Percentiles rank a stretch among this genome's conserved stretches.
These are phyloP conservation scores for Sebastes oblongus DNA, from an alignment of 2,797 vertebrate genomes.

Conservation along the genomic window DNA sequence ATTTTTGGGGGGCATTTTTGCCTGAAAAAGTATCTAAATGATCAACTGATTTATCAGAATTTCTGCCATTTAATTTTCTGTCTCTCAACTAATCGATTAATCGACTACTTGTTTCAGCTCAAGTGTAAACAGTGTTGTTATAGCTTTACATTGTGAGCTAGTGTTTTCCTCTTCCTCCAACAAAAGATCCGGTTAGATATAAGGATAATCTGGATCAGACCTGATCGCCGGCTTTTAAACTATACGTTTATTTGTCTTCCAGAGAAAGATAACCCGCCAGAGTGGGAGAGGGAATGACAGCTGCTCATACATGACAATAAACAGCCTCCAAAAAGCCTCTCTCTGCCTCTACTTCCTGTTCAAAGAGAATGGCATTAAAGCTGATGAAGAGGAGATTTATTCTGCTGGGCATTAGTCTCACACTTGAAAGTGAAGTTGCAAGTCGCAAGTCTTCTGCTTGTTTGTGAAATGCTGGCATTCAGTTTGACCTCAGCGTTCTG, in stretches of 20 bases:
- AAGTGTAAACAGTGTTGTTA: not conserved
- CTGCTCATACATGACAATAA: constrained; percentile 65
- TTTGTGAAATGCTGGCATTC: constrained; percentile 34
- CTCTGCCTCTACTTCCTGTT: constrained; percentile 55
- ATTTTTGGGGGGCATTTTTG: not conserved
- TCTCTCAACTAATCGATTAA: not conserved
- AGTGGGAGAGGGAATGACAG: constrained; percentile 49
- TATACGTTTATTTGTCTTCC: not conserved
- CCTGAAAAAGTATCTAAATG: not conserved
- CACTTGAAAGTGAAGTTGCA: constrained; percentile 40
- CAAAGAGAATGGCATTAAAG: constrained; percentile 80
- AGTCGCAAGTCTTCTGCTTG: constrained; percentile 29
- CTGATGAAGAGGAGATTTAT: constrained; percentile 52
- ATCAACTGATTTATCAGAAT: not conserved
- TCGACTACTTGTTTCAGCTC: not conserved
- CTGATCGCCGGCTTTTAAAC: not conserved
- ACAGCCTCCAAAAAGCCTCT: constrained; percentile 33
- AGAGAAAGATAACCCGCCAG: not conserved
- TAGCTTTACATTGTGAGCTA: not conserved
- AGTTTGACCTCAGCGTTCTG: constrained; percentile 17
- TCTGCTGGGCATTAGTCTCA: constrained; percentile 53
- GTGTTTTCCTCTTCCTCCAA: not conserved
- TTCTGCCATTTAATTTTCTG: not conserved
- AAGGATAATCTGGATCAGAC: not conserved
- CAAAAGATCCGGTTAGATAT: not conserved